Evolutionary conservation across 2,888 invertebrate species (phyloP), one percentile per base, ranked within the genome.

Genomic region (Cacoxenus indagator): DNA sequence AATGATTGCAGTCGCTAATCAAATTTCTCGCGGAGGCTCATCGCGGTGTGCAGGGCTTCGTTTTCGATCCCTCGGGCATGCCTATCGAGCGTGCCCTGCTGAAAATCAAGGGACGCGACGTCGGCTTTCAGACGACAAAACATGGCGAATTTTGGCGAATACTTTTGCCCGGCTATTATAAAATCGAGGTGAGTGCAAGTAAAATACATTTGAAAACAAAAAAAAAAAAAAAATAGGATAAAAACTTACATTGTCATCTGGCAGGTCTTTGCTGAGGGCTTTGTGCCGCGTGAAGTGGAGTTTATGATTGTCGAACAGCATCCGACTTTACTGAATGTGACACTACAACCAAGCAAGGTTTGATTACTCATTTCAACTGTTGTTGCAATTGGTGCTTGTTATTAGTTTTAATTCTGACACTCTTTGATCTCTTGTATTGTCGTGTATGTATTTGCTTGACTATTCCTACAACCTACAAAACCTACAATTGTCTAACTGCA

Each of bases 81-180:
- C 94, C 95, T 0, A 91, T 96, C 65, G 94, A 95, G 80, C 92
- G 93, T 65, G 96, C 95, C 9, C 91, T 92, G 6, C 88, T 96
- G 70, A 93, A 93, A 83, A 92, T 97, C 46, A 93, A 93, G 85
- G 92, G 93, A 0, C 91, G 96, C 64, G 95, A 96, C 84, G 94
- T 96, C 76, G 92, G 93, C 64, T 96, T 96, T 87, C 93, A 93
- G 86, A 94, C 94, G 65, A 95, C 96, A 8, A 93, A 94, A 85
- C 93, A 94, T 86, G 97, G 97, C n/a, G 97, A 98, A 88, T 98
- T 95, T 89, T 98, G 96, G 97, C 92, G 96, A 82, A 92, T 98
- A 71, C 89, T 98, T 24, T 88, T 97, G 71, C 97, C 97, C 1
- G 97, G 97, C 75, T 90, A 91, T 65, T 97, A 97, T 88, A 93